Base-by-base conservation (phyloP, 2,113 vertebrate genomes). In the Noctilio leporinus region DNA sequence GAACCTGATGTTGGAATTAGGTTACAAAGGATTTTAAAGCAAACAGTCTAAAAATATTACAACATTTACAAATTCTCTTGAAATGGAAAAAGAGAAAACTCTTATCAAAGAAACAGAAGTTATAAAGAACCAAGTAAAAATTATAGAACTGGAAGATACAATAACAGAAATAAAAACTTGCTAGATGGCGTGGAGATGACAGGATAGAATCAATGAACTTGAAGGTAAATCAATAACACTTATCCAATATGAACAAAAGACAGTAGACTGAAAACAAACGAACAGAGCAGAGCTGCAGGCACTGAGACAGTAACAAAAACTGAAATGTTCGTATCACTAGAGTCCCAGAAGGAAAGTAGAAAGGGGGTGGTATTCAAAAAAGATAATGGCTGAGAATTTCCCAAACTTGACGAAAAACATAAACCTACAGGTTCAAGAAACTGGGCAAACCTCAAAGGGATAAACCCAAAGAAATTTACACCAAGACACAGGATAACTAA, bases 91-190 rank as follows among this genome's bases (percentile, higher is more conserved):
- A 47, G 0, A 51, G 40, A 67, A 89, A 94, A 96, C 45, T n/a
- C 9, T 85, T 28, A 83, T 30, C 62, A 94, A 88, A 95, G 59
- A 92, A 81, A 91, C 4, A 82, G 16, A 83, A 78, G 28, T 93
- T 77, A 77, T n/a, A 89, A 94, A 83, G 40, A 91, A 83, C 43
- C 40, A 87, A 89, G 49, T 83, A 20, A 30, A 92, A 95, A 83
- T 69, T 65, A 89, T 7, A 89, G 62, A 85, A 81, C 17, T 43
- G 3, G 85, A 96, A 67, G 55, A 92, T 45, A 77, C 1, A 82
- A 26, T 43, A 90, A 89, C 3, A 86, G 22, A 92, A 93, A 55
- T 72, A 73, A 94, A 93, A 77, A 70, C 38, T 40, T 70, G 69
- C 38, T 49, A 77, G 43, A 77, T 57, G 24, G 28, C 40, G 43